Conservation (phyloP, 2,888 invertebrate genomes). For the Fragum fragum region DNA sequence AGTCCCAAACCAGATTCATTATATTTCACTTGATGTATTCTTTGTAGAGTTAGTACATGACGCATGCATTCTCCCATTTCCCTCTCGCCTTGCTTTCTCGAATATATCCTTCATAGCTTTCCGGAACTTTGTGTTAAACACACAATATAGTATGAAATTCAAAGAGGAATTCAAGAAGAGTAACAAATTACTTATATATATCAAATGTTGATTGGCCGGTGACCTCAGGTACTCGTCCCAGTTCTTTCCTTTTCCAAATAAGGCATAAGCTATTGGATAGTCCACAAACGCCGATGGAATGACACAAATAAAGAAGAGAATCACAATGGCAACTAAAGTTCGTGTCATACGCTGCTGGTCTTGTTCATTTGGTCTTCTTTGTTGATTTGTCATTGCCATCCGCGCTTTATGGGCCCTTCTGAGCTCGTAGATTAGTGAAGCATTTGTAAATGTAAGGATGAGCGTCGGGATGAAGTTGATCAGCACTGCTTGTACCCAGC, state of each 20-base stretch:
- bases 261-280: constrained; percentile 73
- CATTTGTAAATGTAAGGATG: constrained; percentile 74
- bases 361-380: constrained; percentile 69
- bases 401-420: constrained; percentile 71
- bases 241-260: constrained; percentile 65
- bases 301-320: constrained; percentile 80
- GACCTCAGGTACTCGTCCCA: constrained; percentile 65
- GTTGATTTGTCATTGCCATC: constrained; percentile 66
- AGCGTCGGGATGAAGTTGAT: constrained; percentile 79
- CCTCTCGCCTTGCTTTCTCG: background rate
- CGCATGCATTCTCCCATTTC: background rate
- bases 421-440: constrained; percentile 74
- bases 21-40: background rate
- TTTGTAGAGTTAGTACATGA: background rate
- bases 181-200: constrained; percentile 77
- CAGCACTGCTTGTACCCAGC: constrained; percentile 75
- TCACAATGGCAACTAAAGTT: constrained; percentile 81
- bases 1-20: too few species aligned
- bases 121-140: constrained; percentile 80
- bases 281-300: constrained; percentile 81
- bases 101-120: constrained; percentile 45
- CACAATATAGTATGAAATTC: constrained; percentile 84
- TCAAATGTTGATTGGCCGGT: constrained; percentile 62
- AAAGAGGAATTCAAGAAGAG: constrained; percentile 80
- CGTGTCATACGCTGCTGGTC: constrained; percentile 82